phyloP scores from a whole-genome alignment of 2,797 vertebrate species.

The Psittacula echo region DNA sequence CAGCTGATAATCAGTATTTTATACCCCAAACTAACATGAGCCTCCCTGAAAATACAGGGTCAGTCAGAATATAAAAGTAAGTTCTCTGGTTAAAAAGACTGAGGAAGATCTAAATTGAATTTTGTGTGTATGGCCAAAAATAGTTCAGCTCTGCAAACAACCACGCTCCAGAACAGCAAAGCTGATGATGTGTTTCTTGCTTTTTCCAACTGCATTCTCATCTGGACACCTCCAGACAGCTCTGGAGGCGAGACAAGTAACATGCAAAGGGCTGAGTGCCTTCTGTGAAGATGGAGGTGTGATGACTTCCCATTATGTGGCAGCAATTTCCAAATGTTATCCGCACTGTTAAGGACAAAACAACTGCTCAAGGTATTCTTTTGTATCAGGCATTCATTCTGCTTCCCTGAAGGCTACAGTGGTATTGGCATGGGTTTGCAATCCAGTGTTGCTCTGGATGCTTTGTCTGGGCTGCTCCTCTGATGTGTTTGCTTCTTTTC shows the following conservation, averaged over 20 bases:
- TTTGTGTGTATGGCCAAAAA: not conserved
- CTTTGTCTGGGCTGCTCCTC: not conserved
- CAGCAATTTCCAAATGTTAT: not conserved
- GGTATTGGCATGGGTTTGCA: not conserved
- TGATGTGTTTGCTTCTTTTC: not conserved
- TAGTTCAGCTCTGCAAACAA: not conserved
- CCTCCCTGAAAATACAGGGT: not conserved
- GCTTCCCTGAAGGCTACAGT: not conserved
- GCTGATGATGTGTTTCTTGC: not conserved
- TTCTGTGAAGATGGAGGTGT: not conserved
- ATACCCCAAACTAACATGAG: not conserved
- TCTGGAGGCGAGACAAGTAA: not conserved
- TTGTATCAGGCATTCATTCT: not conserved
- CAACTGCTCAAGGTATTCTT: not conserved
- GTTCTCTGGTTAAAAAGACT: constrained; percentile 2
- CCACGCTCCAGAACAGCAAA: not conserved
- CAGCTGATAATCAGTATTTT: not conserved
- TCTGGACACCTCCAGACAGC: not conserved
- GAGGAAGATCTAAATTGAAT: not conserved
- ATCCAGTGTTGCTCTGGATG: not conserved
- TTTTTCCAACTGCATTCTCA: not conserved
- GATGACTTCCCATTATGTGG: not conserved
- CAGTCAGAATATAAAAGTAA: not conserved
- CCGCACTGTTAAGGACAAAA: not conserved
- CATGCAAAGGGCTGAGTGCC: not conserved